phyloP scores from a whole-genome alignment of 2,113 vertebrate species.

The Perca fluviatilis region DNA sequence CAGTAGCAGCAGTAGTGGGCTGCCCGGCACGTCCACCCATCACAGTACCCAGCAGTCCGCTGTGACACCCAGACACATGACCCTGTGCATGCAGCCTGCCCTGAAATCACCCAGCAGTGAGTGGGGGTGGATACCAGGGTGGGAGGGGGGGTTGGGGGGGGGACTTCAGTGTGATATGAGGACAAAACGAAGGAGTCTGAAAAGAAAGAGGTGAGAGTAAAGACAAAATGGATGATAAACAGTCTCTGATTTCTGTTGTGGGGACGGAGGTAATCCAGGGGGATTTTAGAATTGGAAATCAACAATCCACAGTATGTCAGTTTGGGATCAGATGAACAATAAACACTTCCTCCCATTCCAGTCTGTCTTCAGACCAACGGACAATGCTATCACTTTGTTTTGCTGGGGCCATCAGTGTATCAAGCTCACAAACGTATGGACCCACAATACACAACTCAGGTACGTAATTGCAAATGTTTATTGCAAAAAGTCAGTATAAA shows the following conservation, averaged over 20 bases:
- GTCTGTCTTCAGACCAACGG: not conserved
- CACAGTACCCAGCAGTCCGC: slow-evolving; percentile 29
- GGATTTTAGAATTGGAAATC: not conserved
- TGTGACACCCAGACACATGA: slow-evolving; percentile 33
- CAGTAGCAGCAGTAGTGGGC: slow-evolving; percentile 29
- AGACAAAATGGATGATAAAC: not conserved
- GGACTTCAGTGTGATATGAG: not conserved
- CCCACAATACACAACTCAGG: too few species aligned
- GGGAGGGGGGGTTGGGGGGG: not conserved
- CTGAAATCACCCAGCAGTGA: slow-evolving; percentile 1
- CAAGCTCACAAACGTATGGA: too few species aligned
- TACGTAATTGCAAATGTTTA: too few species aligned
- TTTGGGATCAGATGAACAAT: not conserved
- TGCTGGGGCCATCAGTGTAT: too few species aligned
- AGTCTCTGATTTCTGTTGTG: not conserved
- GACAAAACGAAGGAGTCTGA: not conserved
- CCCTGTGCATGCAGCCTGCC: not conserved
- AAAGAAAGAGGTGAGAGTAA: not conserved
- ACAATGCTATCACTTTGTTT: not conserved
- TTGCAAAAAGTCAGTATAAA: too few species aligned
- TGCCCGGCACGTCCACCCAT: slow-evolving; percentile 42
- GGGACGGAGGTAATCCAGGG: not conserved
- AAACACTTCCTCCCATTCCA: not conserved
- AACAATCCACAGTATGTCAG: not conserved
- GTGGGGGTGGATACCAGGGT: not conserved